These are phyloP conservation scores for Cichlasoma orientale DNA, from an alignment of 2,797 vertebrate species.

Conservation along the genomic window DNA sequence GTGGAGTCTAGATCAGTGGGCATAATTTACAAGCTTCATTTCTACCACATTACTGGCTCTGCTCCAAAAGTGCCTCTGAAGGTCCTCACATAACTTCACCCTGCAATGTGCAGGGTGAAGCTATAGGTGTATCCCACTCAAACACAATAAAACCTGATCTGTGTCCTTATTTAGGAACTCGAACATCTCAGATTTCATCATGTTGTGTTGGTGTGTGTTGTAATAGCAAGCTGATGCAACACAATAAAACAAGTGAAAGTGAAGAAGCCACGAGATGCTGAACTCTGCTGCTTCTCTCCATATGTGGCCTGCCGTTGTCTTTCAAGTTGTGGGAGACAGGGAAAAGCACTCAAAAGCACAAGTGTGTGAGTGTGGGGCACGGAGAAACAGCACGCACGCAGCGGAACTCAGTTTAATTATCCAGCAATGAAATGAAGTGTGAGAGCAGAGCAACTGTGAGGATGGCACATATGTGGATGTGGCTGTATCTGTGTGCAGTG, in stretches of 20 bases:
- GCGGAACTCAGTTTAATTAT: slow-evolving; percentile 25
- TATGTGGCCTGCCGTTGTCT: slow-evolving; percentile 21
- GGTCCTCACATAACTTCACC: not conserved
- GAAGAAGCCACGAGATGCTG: slow-evolving; percentile 24
- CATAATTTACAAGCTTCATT: not conserved
- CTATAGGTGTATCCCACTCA: not conserved
- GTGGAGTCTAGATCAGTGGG: not conserved
- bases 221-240: slow-evolving; percentile 55
- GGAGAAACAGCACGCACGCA: not conserved
- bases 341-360: slow-evolving; percentile 12
- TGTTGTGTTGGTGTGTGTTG: slow-evolving; percentile 10
- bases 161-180: slow-evolving; percentile 34
- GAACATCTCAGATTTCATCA: slow-evolving; percentile 41
- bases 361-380: not conserved
- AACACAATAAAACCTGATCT: slow-evolving; percentile 14
- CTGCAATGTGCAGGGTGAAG: not conserved
- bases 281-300: slow-evolving; percentile 31
- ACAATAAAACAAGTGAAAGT: slow-evolving; percentile 39
- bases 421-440: slow-evolving; percentile 6
- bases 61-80: not conserved
- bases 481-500: not conserved
- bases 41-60: slow-evolving; percentile 2
- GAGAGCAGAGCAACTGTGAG: not conserved
- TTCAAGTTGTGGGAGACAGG: slow-evolving; percentile 10
- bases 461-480: not conserved